Conservation (phyloP, 2,888 invertebrate genomes). For the Ptilodon capucinus region DNA sequence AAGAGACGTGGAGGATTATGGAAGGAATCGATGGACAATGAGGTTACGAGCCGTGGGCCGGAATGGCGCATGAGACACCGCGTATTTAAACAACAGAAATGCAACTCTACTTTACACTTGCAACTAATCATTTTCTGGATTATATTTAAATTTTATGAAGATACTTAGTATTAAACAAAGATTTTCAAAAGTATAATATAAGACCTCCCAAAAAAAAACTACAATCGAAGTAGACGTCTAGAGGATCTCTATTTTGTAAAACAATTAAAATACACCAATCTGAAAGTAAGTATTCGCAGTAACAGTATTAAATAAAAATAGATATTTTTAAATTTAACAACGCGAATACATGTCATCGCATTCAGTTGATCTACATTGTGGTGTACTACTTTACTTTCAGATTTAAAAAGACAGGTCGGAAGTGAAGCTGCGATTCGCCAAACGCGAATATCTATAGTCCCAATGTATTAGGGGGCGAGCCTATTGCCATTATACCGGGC, state of each 20-base stretch:
- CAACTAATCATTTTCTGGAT: neutral
- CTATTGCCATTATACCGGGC: too few relatives aligned
- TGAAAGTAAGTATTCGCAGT: neutral
- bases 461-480: too few relatives aligned
- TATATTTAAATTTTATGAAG: too few relatives aligned
- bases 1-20: constrained; percentile 40
- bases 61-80: constrained; percentile 22
- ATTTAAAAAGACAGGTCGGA: constrained; percentile 33
- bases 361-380: neutral
- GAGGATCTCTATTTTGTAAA: neutral
- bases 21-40: constrained; percentile 66
- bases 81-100: constrained; percentile 7
- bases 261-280: neutral
- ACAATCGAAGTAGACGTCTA: too few relatives aligned
- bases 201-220: too few relatives aligned
- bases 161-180: too few relatives aligned
- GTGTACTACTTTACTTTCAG: constrained; percentile 16
- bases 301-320: neutral
- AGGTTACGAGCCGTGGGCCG: constrained; percentile 60
- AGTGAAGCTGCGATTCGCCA: constrained; percentile 14
- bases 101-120: constrained; percentile 15
- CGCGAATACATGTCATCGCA: neutral
- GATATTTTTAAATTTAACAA: neutral
- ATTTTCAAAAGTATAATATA: too few relatives aligned
- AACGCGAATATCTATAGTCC: constrained; percentile 25